Base-by-base conservation (phyloP, 2,888 invertebrate genomes). In the Sarcophaga caerulescens region DNA sequence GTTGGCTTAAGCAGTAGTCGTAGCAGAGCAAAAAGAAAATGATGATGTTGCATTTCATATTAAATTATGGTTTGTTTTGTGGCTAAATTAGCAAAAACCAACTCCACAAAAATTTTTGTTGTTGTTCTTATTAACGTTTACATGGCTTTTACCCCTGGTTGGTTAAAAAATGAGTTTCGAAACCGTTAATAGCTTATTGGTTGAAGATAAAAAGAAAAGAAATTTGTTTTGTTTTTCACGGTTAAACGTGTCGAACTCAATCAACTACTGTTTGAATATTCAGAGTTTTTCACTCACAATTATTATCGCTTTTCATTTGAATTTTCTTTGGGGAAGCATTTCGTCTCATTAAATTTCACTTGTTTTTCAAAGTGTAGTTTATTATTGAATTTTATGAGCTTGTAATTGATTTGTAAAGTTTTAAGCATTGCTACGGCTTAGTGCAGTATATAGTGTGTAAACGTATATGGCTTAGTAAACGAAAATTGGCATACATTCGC, bases 51-150 rank as follows among this genome's bases (percentile, higher is more conserved):
- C 8, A 35, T 35, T 35, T 35, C 35, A 35, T 35, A 35, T 35
- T 35, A 35, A 60, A 19, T 47, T 60, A 69, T 57, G 19, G 19
- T 69, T 60, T 63, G 19, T 69, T 60, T 63, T 35, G n/a, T 68
- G 44, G 76, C 59, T 44, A 78, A 62, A n/a, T 35, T 35, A 35
- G 35, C 35, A 25, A 25, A 25, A 25, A 25, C 25, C 25, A 25
- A 25, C 25, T 25, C 25, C 3, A 25, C 3, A 23, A 23, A 23
- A 25, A 5, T 4, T 25, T 3, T 47, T 60, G 45, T 78, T 78
- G 23, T 69, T 78, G 8, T 62, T 70, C 44, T 71, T 63, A 57
- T 79, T 79, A 69, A 70, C 25, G 25, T 69, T 69, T 62, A 14
- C 60, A 60, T 62, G 69, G 12, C 19, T 78, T 78, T 70, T 78